These are phyloP conservation scores for Unio pictorum DNA, from an alignment of 2,888 invertebrate species.

Conservation along the genomic window DNA sequence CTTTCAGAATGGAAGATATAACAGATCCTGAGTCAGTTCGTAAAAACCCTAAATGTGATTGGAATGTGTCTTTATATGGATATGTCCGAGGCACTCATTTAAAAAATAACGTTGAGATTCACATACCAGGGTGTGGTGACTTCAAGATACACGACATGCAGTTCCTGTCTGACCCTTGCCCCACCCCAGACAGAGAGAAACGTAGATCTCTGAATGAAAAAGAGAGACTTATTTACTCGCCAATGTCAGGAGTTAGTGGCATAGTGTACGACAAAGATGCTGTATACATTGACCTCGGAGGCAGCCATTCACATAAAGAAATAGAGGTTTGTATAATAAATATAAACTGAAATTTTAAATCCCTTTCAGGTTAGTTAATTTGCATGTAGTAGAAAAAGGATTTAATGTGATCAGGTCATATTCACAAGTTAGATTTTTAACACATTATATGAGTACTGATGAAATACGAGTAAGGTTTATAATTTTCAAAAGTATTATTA, in stretches of 20 bases:
- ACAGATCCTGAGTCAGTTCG: slow-evolving; percentile 89
- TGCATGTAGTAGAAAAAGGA: too few relatives aligned
- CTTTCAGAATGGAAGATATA: slow-evolving; percentile 86
- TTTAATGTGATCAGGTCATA: too few relatives aligned
- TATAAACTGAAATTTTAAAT: too few relatives aligned
- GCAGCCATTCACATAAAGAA: slow-evolving; percentile 84
- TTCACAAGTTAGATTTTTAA: too few relatives aligned
- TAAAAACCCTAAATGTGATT: slow-evolving; percentile 86
- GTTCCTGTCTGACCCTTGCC: slow-evolving; percentile 95
- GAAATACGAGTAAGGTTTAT: too few relatives aligned
- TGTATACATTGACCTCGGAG: slow-evolving; percentile 96
- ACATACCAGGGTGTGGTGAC: slow-evolving; percentile 96
- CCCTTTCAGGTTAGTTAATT: too few relatives aligned
- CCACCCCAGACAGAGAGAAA: slow-evolving; percentile 81
- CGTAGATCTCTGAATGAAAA: slow-evolving; percentile 84
- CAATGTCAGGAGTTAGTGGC: slow-evolving; percentile 98
- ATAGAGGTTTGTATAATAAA: slow-evolving; percentile 15
- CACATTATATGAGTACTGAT: too few relatives aligned
- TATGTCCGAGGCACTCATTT: slow-evolving; percentile 95
- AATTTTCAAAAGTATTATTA: too few relatives aligned
- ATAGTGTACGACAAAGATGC: slow-evolving; percentile 99
- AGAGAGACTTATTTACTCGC: slow-evolving; percentile 95
- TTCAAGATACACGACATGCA: slow-evolving; percentile 87
- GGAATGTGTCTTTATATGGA: slow-evolving; percentile 88
- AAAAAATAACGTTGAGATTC: slow-evolving; percentile 85